Base-by-base conservation (phyloP, 2,888 invertebrate genomes). In the Ectemnius lituratus region DNA sequence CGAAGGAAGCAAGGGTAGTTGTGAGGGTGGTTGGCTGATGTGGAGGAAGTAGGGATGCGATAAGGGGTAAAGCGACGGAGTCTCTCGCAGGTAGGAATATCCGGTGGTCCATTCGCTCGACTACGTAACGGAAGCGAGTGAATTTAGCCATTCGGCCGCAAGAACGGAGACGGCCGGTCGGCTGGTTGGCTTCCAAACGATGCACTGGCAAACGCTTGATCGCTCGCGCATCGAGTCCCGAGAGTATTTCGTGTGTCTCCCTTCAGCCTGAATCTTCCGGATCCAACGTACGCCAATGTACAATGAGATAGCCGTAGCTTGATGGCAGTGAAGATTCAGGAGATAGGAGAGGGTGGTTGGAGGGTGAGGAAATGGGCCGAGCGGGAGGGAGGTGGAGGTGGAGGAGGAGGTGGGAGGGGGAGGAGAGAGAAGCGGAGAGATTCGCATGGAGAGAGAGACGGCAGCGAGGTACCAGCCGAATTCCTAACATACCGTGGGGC, bases 401-500 rank as follows among this genome's bases (percentile, higher is more conserved):
- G 37, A 11, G 56, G 61, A 69, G 67, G 71, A 60, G 76, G 65
- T 59, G 49, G 62, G 11, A 57, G 71, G 72, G 74, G 62, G 73
- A 63, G 37, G 61, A 56, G 73, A 45, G 61, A n/a, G 57, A 45
- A 61, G 49, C 62, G 28, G 16, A 20, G 57, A 66, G 67, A 69
- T 66, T 37, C 37, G 37, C 37, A 37, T 37, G 20, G 63, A 71
- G 74, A 63, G 73, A 67, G 73, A 70, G 76, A 79, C 78, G 63
- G 66, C 49, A 27, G 20, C 45, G 60, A 74, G 77, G 79, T 77
- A 84, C 82, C 85, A 83, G 86, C 83, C 84, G 82, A 88, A 90
- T 90, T 89, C 88, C 88, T 82, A 78, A 85, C 87, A 89, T 90
- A 87, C 88, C 88, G 86, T 85, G 85, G 86, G 88, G 73, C 89